phyloP scores from a whole-genome alignment of 2,113 vertebrate genomes.

The Podarcis cretensis region DNA sequence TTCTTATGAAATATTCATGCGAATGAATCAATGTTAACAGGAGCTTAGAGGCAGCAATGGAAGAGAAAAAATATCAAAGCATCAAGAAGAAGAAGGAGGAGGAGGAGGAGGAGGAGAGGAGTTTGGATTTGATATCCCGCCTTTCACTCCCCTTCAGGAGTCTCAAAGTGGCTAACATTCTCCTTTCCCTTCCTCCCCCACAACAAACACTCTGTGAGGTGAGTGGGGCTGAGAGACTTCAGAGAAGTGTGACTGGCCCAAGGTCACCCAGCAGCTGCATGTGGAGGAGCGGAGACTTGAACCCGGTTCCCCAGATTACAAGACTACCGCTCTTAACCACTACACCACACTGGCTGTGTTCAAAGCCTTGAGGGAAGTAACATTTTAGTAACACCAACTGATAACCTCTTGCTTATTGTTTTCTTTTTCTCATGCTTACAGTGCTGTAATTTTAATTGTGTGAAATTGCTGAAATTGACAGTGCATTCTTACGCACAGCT shows the following conservation, averaged over 20 bases:
- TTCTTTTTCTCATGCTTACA: background rate
- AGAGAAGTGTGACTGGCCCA: too few relatives aligned
- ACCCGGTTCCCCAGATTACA: too few relatives aligned
- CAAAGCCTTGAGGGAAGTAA: background rate
- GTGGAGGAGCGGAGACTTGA: too few relatives aligned
- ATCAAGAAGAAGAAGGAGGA: constrained; percentile 3
- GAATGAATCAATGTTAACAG: constrained; percentile 1
- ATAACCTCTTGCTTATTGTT: background rate
- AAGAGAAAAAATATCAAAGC: background rate
- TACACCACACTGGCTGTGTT: background rate
- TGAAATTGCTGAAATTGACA: background rate
- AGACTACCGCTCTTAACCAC: too few relatives aligned
- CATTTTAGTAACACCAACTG: background rate
- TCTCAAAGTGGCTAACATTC: too few relatives aligned
- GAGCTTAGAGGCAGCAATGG: background rate
- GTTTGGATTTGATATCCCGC: too few relatives aligned
- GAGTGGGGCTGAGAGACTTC: too few relatives aligned
- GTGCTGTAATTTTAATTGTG: background rate
- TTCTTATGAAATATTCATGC: constrained; percentile 52
- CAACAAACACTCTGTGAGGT: too few relatives aligned
- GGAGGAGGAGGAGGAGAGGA: too few relatives aligned
- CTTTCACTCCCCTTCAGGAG: too few relatives aligned
- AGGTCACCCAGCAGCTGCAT: too few relatives aligned
- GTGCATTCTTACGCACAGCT: background rate
- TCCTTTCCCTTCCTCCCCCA: too few relatives aligned